Evolutionary conservation across 2,797 vertebrate species (phyloP), one percentile per base, ranked within the genome.

Genomic region (Sebastes taczanowskii): DNA sequence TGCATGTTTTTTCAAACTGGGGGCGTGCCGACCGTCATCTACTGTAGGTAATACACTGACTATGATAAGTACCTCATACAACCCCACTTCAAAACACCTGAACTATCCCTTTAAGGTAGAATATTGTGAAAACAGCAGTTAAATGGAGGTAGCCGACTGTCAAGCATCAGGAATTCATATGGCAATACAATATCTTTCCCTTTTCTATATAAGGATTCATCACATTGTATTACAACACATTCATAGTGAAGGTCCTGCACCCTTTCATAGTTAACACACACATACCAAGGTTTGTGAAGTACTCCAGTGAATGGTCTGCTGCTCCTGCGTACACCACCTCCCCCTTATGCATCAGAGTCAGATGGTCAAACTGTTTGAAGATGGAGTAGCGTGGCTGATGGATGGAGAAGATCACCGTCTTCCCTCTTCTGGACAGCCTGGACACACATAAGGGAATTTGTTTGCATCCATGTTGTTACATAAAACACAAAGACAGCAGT

Each of bases 371-470:
- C 74, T 90, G 91, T 71, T 35, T 93, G 91, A 95, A 96, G 92
- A 97, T 96, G 82, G 96, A 95, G 84, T 94, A 96, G 13, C 96
- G 95, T 4, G 96, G 96, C 83, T 96, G 96, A 85, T 96, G 96
- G 84, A 97, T 96, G 86, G 96, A 96, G 92, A 97, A 96, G 84
- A 96, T 95, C 23, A 97, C 93, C 4, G 95, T 97, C 88, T 94
- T 95, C 1, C 95, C 94, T 65, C 73, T 90, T 52, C 92, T 91
- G 77, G 96, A 95, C 79, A 97, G 72, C 56, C 95, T 96, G 85
- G 29, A 80, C 4, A 78, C 25, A 88, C 20, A 71, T 60, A 49
- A 72, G 66, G 6, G 63, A 34, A 49, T 56, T 25, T 27, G 59
- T 55, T 56, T 59, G 66, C 25, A 22, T 34, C 13, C 23, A 70